Evolutionary conservation across 2,797 vertebrate genomes (phyloP).

Genomic region (Euthynnus affinis): DNA sequence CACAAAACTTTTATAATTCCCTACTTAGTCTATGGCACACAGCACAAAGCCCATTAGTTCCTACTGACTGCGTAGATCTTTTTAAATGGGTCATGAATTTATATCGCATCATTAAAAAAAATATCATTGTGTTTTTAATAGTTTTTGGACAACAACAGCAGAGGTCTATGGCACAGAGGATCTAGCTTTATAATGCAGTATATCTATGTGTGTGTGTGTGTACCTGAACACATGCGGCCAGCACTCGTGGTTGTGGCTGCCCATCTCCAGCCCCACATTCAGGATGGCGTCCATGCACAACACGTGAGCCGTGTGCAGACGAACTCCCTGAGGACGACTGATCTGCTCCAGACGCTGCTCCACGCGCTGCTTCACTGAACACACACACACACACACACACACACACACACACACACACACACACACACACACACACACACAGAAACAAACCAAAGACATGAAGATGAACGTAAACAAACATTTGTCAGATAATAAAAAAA

Average conservation of each 20-base stretch:
- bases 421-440: constrained; percentile 50
- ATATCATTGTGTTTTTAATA: too few species aligned
- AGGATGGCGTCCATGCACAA: constrained; percentile 98
- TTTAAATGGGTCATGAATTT: too few species aligned
- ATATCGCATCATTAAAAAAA: too few species aligned
- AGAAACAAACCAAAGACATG: neutral
- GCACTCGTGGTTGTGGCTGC: constrained; percentile 97
- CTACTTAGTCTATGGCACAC: too few species aligned
- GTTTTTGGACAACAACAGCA: too few species aligned
- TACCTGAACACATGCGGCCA: constrained; percentile 99
- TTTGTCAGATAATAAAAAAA: too few species aligned
- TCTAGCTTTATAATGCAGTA: too few species aligned
- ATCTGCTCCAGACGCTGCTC: constrained; percentile 97
- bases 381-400: constrained; percentile 43
- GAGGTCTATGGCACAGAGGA: too few species aligned
- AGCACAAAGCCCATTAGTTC: too few species aligned
- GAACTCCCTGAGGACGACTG: constrained; percentile 90
- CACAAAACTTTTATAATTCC: too few species aligned
- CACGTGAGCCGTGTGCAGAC: constrained; percentile 95
- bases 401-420: constrained; percentile 33
- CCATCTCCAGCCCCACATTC: constrained; percentile 97
- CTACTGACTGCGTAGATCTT: too few species aligned
- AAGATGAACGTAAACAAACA: too few species aligned
- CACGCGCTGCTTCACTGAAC: constrained; percentile 92
- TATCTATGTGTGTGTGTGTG: neutral